Base-by-base conservation (phyloP, 1,140 invertebrate species). In the Aradophagus sp. region DNA sequence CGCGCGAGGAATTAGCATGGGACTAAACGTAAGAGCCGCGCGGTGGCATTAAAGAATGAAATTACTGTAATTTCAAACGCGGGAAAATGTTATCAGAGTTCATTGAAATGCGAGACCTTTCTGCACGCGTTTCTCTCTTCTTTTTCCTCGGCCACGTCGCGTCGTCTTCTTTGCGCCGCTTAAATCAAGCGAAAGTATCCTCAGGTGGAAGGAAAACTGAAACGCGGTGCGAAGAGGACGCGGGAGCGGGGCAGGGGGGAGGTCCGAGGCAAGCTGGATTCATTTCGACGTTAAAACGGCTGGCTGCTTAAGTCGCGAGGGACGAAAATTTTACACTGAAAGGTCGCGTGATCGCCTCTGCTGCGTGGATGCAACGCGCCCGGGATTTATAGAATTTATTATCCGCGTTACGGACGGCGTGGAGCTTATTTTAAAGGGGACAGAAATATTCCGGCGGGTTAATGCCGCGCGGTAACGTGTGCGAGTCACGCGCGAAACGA, bases 401-500 rank as follows among this genome's bases (percentile, higher is more conserved):
- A 63, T 70, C 58, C 53, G 36, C 42, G 59, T 59, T 58, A 70
- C 48, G 44, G 58, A 70, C 58, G 58, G 58, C 63, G 36, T 59
- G 53, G 16, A 61, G 68, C 68, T 65, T 71, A 71, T 23, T 71
- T 71, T 71, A 61, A 50, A 71, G 68, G 68, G 59, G 55, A 71
- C 59, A 66, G 55, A 72, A 72, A 66, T 72, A 72, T 72, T 72
- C 61, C 47, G 32, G 29, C 36, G 39, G 50, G 50, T 67, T 73
- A 66, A 73, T 45, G 56, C 27, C 34, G 17, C 50, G 50, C 32
- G 44, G 45, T 73, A 73, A 73, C 67, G 56, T 66, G 61, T 67
- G 69, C 69, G 56, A 73, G 69, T 73, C 69, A 73, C 70, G 70
- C 62, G 45, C 62, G 53, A 63, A 67, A 67, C 62, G 62, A 67